Conservation (phyloP, 2,888 invertebrate genomes). For the Tipula unca region DNA sequence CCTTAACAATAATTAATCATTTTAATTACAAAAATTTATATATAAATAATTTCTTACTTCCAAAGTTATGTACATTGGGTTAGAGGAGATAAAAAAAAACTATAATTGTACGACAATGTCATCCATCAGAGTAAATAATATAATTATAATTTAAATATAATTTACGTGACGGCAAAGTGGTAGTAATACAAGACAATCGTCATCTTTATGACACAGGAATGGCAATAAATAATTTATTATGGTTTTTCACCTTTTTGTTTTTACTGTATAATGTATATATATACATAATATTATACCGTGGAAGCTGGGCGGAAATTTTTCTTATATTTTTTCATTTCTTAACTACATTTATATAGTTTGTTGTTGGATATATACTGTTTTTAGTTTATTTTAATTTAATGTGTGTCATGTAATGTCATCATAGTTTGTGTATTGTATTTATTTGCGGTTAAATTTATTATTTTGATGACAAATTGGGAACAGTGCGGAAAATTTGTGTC, state of each 20-base stretch:
- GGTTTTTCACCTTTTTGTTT: neutral
- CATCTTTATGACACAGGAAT: neutral
- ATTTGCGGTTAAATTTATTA: neutral
- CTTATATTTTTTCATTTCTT: neutral
- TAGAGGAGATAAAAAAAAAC: neutral
- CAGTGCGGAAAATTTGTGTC: neutral
- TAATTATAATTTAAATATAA: neutral
- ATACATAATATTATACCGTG: neutral
- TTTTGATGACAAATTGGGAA: neutral
- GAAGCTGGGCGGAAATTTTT: neutral
- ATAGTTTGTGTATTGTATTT: neutral
- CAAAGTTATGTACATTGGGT: neutral
- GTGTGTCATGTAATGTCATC: neutral
- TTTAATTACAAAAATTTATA: neutral
- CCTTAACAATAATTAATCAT: neutral
- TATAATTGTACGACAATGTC: slow-evolving; percentile 14
- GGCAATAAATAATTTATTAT: slow-evolving; percentile 8
- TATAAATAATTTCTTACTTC: neutral
- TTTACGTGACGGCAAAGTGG: neutral
- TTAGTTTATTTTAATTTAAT: neutral
- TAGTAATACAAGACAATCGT: neutral
- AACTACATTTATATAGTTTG: no score
- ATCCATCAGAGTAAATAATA: slow-evolving; percentile 14
- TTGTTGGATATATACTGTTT: neutral
- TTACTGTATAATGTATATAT: neutral